These are phyloP conservation scores for Stomatorhinus ivindoensis DNA, from an alignment of 2,113 vertebrate species.

Conservation along the genomic window DNA sequence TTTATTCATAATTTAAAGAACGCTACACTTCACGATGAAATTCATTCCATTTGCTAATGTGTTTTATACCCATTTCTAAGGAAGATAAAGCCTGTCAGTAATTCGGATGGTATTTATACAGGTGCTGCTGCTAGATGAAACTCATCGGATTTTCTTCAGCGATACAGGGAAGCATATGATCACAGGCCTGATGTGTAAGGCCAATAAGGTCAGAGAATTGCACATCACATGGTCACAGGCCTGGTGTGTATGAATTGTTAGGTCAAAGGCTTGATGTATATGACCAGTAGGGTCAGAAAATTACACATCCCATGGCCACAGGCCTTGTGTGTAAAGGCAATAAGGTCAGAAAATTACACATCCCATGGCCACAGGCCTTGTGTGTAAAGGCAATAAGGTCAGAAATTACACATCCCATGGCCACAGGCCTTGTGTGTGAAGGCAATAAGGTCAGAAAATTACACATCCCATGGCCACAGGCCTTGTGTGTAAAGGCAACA, in stretches of 20 bases:
- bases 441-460: conserved; percentile 72
- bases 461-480: conserved; percentile 76
- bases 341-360: conserved; percentile 66
- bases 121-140: conserved; percentile 79
- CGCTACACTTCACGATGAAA: neutral
- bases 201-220: conserved; percentile 72
- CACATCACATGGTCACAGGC: conserved; percentile 77
- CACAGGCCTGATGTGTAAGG: conserved; percentile 23
- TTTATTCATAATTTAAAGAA: neutral
- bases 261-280: conserved; percentile 30
- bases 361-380: conserved; percentile 85
- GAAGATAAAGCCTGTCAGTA: neutral
- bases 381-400: conserved; percentile 54
- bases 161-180: conserved; percentile 96
- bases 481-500: conserved; percentile 69
- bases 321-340: conserved; percentile 45
- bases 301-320: conserved; percentile 57
- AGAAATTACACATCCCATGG: conserved; percentile 57
- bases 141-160: conserved; percentile 83
- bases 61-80: neutral
- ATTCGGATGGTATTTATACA: conserved; percentile 35
- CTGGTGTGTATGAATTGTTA: conserved; percentile 62
- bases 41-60: neutral
- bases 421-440: conserved; percentile 27
- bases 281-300: conserved; percentile 46